Percentiles rank a stretch among this genome's conserved stretches.
Conservation (phyloP, 2,113 vertebrate genomes). For the Xyrauchen texanus region DNA sequence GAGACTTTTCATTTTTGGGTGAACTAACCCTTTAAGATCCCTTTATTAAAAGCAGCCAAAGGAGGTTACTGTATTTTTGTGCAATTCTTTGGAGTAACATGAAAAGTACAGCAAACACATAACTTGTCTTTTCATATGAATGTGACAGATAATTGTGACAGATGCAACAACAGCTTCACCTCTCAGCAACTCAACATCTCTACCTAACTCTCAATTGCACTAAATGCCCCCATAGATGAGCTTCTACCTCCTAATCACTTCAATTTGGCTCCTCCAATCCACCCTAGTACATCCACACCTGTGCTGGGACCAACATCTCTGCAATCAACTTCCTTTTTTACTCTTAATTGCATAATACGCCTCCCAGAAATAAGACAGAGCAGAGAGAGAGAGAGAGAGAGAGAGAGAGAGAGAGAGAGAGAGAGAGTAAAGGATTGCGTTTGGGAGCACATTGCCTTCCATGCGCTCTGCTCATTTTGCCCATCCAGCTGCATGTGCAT, state of each 20-base stretch:
- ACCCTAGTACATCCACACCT: neutral
- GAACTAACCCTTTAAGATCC: neutral
- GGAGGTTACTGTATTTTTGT: neutral
- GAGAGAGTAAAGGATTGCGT: slow-evolving; percentile 14
- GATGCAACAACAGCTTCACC: neutral
- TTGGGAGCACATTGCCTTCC: slow-evolving; percentile 4
- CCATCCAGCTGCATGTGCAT: slow-evolving; percentile 45
- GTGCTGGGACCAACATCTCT: slow-evolving; percentile 27
- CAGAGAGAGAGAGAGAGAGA: slow-evolving; percentile 10
- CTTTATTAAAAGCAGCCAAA: too few relatives aligned
- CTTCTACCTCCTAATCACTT: slow-evolving; percentile 4
- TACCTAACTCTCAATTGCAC: slow-evolving; percentile 4
- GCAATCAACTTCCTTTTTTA: slow-evolving; percentile 12
- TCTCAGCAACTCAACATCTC: neutral
- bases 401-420: slow-evolving; percentile 9
- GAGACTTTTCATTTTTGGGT: neutral
- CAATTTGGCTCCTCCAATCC: neutral
- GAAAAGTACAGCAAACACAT: neutral
- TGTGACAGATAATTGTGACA: neutral
- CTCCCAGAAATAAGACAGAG: too few relatives aligned
- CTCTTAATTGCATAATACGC: neutral
- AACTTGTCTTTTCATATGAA: neutral
- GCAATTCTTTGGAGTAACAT: neutral
- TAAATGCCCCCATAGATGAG: neutral
- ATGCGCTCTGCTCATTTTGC: slow-evolving; percentile 28